Conservation (phyloP, 2,797 vertebrate species). For the Girardinus metallicus region DNA sequence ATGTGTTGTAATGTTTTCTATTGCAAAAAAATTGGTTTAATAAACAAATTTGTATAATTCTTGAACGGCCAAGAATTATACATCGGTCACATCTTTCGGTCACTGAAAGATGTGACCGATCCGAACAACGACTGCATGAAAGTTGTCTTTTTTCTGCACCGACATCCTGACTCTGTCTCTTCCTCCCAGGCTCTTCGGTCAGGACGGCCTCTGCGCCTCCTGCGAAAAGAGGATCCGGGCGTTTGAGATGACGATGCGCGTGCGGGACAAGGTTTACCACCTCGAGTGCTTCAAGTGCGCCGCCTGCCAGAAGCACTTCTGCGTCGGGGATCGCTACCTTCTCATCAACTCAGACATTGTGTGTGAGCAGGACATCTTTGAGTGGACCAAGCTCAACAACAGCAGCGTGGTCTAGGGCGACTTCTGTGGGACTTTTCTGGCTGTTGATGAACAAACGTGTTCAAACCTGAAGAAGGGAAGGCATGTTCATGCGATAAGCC, state of each 20-base stretch:
- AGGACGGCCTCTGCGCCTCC: conserved; percentile 95
- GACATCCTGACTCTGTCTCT: conserved; percentile 1
- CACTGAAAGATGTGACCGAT: neutral
- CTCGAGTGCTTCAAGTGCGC: conserved; percentile 99
- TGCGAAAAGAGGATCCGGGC: conserved; percentile 98
- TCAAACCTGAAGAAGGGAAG: conserved; percentile 3
- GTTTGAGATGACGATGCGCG: conserved; percentile 99
- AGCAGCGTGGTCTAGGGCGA: conserved; percentile 74
- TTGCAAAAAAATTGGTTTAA: too few species aligned
- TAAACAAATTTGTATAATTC: too few species aligned
- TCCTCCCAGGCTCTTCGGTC: conserved; percentile 90
- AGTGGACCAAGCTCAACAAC: conserved; percentile 97
- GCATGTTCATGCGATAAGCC: conserved; percentile 25
- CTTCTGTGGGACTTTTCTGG: conserved; percentile 5
- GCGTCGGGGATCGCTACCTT: conserved; percentile 97
- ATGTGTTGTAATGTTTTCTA: too few species aligned
- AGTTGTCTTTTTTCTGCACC: neutral
- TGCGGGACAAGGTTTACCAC: conserved; percentile 98
- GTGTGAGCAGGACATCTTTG: conserved; percentile 98
- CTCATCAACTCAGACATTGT: conserved; percentile 99
- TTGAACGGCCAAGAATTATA: too few species aligned
- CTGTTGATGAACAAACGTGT: conserved; percentile 19
- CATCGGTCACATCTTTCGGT: too few species aligned
- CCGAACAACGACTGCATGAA: neutral
- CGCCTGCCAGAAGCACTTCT: conserved; percentile 99